Base-by-base conservation (phyloP, 1,140 invertebrate species). In the Schmidtea mediterranea region DNA sequence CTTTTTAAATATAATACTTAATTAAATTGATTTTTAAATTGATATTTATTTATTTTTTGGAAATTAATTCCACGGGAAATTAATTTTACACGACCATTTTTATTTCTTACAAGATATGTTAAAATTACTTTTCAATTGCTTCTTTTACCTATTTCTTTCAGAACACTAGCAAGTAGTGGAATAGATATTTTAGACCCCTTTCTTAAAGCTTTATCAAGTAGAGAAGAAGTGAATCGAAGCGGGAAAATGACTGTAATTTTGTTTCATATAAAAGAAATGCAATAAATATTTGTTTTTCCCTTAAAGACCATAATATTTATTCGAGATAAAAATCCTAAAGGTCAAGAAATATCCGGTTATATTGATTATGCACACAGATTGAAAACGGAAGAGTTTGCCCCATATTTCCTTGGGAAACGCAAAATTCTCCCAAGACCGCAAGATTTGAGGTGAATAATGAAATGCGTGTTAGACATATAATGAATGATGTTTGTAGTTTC, bases 291-390 rank as follows among this genome's bases (percentile, higher is more conserved):
- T 15, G 24, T 13, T 18, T 43, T 36, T 15, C 32, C 45, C 51
- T 58, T 59, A 43, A 55, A 67, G 65, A 76, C 77, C 2, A 75
- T 80, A 23, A 75, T 80, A 50, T 80, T 78, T 56, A 60, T 80
- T 2, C 65, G 75, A 21, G 68, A 73, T 54, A 67, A 66, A 45
- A 74, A 73, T 48, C 70, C 67, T 32, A 62, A 68, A 22, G 73
- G 75, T 26, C 73, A 74, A 53, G 76, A 79, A 58, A 71, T 79
- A 38, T 79, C 77, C 13, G 77, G 73, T 2, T 80, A 78, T 54
- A 76, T 82, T 2, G 78, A 82, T 59, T 80, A 73, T 57, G 72
- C 69, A 0, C 70, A 78, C 52, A 69, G 77, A 39, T 63, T 82
- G 12, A 66, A 71, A 41, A 69, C 65, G 8, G 76, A 80, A 59